phyloP scores from a whole-genome alignment of 1,140 invertebrate genomes.

The Sycobia sp. region DNA sequence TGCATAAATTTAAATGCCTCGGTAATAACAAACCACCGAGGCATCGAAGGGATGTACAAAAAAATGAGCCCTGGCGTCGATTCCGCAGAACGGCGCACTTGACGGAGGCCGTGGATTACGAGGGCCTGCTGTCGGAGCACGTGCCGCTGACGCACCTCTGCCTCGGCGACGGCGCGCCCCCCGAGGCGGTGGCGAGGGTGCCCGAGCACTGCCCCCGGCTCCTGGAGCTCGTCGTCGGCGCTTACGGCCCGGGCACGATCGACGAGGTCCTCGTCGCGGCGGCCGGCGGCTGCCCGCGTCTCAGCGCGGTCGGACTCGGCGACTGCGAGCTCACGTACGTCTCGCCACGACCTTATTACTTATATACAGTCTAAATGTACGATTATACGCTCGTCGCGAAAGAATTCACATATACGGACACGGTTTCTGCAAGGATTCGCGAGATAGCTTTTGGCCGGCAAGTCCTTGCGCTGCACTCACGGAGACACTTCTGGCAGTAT shows the following conservation, averaged over 20 bases:
- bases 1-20: too few species aligned
- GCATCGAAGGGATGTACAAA: too few species aligned
- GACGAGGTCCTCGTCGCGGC: conserved; percentile 47
- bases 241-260: conserved; percentile 46
- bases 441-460: too few species aligned
- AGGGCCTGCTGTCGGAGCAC: conserved; percentile 42
- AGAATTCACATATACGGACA: too few species aligned
- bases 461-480: too few species aligned
- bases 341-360: too few species aligned
- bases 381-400: too few species aligned
- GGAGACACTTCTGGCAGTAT: too few species aligned
- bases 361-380: too few species aligned
- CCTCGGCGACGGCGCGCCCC: conserved; percentile 52
- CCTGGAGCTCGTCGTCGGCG: conserved; percentile 51
- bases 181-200: conserved; percentile 42
- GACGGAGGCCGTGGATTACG: conserved; percentile 50
- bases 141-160: conserved; percentile 56
- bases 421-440: too few species aligned
- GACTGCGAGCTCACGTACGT: conserved; percentile 57
- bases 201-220: conserved; percentile 48
- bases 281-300: conserved; percentile 47
- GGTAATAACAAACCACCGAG: too few species aligned
- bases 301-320: conserved; percentile 52
- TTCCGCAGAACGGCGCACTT: conserved; percentile 49
- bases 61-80: too few species aligned